Evolutionary conservation across 2,113 vertebrate species (phyloP), one percentile per base, ranked within the genome.

Genomic region (Antennarius striatus): DNA sequence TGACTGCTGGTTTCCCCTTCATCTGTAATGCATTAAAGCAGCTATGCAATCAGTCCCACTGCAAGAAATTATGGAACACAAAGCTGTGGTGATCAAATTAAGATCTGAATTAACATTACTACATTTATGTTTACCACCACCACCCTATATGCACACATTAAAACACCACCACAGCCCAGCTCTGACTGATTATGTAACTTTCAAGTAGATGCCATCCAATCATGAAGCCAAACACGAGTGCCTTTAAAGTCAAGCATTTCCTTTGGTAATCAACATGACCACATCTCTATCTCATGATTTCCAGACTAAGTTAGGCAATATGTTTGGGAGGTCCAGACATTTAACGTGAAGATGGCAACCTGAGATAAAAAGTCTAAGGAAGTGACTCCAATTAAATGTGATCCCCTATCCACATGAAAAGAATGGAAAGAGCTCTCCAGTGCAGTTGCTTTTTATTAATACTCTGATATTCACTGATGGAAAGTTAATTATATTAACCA

Each of bases 261-360:
- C 11, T 49, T 49, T 36, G 32, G n/a, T 28, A 17, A 43, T 16
- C 29, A 45, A 11, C 39, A 11, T 42, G 11, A 39, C 12, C 13
- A 47, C 29, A 29, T 43, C 10, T 39, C 9, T 11, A 12, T 58
- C 17, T 7, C 14, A 36, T 3, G 28, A 8, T 46, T 12, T n/a
- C 36, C 16, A 54, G 1, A 48, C 10, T n/a, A 13, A 15, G 50
- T 14, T 36, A 14, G 22, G 60, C 9, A 12, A 13, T 22, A 29
- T 17, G 12, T 46, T 13, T 6, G 5, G 16, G 16, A 76, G 63
- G n/a, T 50, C 59, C 61, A 61, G 4, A 61, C 4, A 16, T n/a
- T 42, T 71, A 73, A 79, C 71, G 68, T 79, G 46, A 71, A 42
- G 59, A 39, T n/a, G 17, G 43, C 65, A 72, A 68, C 68, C 43